A percentile compares a stretch with the other conserved stretches of the same genome.
Conservation (phyloP, 1,140 invertebrate genomes). For the Ooceraea biroi region DNA sequence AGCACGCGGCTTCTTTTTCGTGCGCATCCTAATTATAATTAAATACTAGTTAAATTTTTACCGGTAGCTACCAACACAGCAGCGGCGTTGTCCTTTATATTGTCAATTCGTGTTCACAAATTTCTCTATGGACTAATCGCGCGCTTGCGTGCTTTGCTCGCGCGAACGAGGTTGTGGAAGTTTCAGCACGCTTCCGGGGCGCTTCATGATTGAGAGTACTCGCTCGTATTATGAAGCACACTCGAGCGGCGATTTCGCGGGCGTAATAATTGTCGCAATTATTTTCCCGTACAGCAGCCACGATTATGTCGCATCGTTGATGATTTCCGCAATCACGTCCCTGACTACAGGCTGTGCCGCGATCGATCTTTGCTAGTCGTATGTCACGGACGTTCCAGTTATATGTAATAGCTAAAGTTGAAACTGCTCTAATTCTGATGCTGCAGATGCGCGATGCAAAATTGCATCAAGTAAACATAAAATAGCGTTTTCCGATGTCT, state of each 20-base stretch:
- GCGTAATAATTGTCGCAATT: constrained; percentile 35
- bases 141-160: background rate
- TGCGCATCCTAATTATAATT: constrained; percentile 46
- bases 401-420: background rate
- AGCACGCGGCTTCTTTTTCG: constrained; percentile 18
- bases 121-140: constrained; percentile 49
- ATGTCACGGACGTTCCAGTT: background rate
- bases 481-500: background rate
- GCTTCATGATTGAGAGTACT: constrained; percentile 9
- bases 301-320: constrained; percentile 23
- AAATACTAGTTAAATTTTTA: constrained; percentile 45
- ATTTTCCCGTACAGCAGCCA: constrained; percentile 19
- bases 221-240: constrained; percentile 4
- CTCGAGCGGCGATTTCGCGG: background rate
- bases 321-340: constrained; percentile 47
- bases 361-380: constrained; percentile 11
- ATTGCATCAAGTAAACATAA: background rate
- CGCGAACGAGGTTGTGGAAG: background rate
- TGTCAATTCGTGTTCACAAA: constrained; percentile 54
- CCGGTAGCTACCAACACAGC: constrained; percentile 37
- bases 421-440: background rate
- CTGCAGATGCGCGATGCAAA: background rate
- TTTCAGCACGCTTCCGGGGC: background rate
- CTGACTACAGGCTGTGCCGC: background rate
- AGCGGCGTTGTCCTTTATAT: constrained; percentile 25